phyloP scores from a whole-genome alignment of 2,113 vertebrate species.

The Urocitellus parryii region DNA sequence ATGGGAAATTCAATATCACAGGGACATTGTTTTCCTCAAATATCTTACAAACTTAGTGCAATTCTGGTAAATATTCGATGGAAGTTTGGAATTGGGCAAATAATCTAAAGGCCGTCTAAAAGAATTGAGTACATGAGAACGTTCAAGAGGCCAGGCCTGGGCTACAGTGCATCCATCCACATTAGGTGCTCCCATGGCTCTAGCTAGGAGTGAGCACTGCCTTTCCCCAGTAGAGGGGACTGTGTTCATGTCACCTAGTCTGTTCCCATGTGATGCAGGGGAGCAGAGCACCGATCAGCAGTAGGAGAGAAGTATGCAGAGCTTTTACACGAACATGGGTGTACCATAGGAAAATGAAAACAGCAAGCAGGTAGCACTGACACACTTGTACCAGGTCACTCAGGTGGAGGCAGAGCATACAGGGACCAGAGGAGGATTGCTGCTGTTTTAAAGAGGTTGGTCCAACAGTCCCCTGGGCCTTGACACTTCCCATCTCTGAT shows the following conservation, averaged over 20 bases:
- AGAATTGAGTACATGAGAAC: not conserved
- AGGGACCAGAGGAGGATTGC: not conserved
- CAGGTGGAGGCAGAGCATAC: not conserved
- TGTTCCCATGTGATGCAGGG: rapidly evolving
- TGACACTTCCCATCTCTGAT: not conserved
- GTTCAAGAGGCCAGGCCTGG: not conserved
- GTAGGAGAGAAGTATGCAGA: not conserved
- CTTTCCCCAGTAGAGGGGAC: not conserved
- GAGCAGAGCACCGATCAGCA: too few relatives aligned
- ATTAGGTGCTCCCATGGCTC: too few relatives aligned
- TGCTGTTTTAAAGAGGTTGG: too few relatives aligned
- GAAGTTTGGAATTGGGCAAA: not conserved
- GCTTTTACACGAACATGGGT: not conserved
- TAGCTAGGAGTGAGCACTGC: rapidly evolving
- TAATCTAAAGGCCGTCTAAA: not conserved
- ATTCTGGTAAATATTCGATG: not conserved
- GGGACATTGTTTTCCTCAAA: not conserved
- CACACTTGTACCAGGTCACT: too few relatives aligned
- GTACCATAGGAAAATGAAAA: not conserved
- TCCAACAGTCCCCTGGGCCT: too few relatives aligned
- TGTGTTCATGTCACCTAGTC: rapidly evolving
- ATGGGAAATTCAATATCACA: not conserved
- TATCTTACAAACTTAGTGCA: not conserved
- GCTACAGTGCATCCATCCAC: not conserved
- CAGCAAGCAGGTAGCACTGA: not conserved